phyloP scores from a whole-genome alignment of 2,797 vertebrate genomes.

The Arctocebus calabarensis region DNA sequence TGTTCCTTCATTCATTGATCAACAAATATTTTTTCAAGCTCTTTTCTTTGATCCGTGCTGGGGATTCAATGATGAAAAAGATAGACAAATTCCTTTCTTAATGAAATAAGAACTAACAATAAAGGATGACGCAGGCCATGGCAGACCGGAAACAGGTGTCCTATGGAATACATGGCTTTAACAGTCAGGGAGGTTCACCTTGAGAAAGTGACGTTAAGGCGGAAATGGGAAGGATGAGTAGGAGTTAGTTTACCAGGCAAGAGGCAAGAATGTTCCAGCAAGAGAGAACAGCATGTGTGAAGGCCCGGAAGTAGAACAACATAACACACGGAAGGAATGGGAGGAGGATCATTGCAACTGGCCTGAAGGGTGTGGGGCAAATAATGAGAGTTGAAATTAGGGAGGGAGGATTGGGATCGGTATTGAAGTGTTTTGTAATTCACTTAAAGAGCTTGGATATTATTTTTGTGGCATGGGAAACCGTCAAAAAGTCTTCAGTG shows the following conservation, averaged over 20 bases:
- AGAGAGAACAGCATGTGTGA: not conserved
- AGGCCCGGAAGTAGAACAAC: not conserved
- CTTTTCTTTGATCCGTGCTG: conserved; percentile 20
- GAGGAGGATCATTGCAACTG: conserved; percentile 7
- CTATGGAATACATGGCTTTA: not conserved
- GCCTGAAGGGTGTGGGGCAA: not conserved
- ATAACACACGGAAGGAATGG: not conserved
- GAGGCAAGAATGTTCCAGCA: not conserved
- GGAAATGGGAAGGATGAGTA: not conserved
- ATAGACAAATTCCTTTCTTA: conserved; percentile 28
- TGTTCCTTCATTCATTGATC: not conserved
- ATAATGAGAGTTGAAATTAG: conserved; percentile 14
- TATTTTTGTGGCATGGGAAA: conserved; percentile 30
- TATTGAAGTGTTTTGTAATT: conserved; percentile 3
- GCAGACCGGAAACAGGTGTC: not conserved
- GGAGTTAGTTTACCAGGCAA: not conserved
- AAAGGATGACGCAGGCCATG: not conserved
- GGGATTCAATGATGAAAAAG: not conserved
- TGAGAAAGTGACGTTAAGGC: not conserved
- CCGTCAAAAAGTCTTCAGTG: not conserved
- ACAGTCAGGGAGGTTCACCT: not conserved
- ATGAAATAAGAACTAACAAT: conserved; percentile 13
- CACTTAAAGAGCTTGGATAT: conserved; percentile 29
- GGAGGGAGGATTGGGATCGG: not conserved
- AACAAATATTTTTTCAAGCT: conserved; percentile 24